These are phyloP conservation scores for Polylopha cassiicola DNA, from an alignment of 2,888 invertebrate species.

Conservation along the genomic window DNA sequence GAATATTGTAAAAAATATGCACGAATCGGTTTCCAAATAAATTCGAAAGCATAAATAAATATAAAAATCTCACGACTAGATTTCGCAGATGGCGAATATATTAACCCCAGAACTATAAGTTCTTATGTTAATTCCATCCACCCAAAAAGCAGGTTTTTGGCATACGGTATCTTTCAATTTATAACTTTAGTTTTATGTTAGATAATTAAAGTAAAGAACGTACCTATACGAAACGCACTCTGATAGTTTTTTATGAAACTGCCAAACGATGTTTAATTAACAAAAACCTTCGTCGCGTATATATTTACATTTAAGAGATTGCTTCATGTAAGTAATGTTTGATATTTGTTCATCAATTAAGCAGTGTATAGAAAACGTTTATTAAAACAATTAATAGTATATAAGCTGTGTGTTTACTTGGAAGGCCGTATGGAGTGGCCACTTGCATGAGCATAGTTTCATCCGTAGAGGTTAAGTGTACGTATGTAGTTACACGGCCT, in stretches of 20 bases:
- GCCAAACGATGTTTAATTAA: too few relatives aligned
- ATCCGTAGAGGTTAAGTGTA: constrained; percentile 16
- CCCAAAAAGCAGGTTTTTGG: too few relatives aligned
- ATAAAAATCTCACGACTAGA: not conserved
- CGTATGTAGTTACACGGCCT: constrained; percentile 15
- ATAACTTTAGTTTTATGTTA: too few relatives aligned
- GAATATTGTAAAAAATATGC: not conserved
- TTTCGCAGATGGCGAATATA: too few relatives aligned
- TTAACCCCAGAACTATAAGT: too few relatives aligned
- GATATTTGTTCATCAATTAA: constrained; percentile 33
- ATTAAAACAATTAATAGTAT: constrained; percentile 31
- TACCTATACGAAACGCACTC: too few relatives aligned
- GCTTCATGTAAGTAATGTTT: constrained; percentile 1
- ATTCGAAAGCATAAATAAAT: not conserved
- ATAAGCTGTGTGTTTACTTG: constrained; percentile 24
- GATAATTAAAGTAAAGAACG: too few relatives aligned
- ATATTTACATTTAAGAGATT: not conserved
- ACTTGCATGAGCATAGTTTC: constrained; percentile 3
- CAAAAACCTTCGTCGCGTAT: constrained; percentile 3
- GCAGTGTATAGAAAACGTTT: constrained; percentile 26
- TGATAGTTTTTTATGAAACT: too few relatives aligned
- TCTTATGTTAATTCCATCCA: too few relatives aligned
- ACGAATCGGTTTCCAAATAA: not conserved
- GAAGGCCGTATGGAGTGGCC: constrained; percentile 25
- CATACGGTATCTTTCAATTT: too few relatives aligned